Evolutionary conservation across 2,113 vertebrate genomes (phyloP).

Genomic region (Onychostoma macrolepis): DNA sequence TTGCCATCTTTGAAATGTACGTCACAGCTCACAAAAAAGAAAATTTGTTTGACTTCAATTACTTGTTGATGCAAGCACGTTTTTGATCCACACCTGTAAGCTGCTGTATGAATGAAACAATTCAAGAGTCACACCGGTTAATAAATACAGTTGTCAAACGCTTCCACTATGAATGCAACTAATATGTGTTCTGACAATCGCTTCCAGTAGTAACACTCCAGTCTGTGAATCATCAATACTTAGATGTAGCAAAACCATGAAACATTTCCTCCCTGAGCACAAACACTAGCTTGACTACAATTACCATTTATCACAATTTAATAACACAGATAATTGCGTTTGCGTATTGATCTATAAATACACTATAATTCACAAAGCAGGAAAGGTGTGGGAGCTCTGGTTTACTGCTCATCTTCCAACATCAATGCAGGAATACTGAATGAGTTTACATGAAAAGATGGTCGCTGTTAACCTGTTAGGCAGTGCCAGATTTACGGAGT

Average conservation of each 20-base stretch:
- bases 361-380: constrained; percentile 64
- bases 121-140: neutral
- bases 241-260: constrained; percentile 10
- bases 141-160: neutral
- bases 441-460: constrained; percentile 70
- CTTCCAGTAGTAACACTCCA: neutral
- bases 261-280: constrained; percentile 41
- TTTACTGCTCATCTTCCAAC: constrained; percentile 72
- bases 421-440: constrained; percentile 70
- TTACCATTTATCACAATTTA: constrained; percentile 58
- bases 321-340: constrained; percentile 54
- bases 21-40: neutral
- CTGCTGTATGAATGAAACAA: neutral
- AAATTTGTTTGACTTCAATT: neutral
- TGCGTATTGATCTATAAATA: constrained; percentile 66
- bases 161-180: neutral
- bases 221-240: constrained; percentile 13
- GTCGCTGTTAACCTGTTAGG: constrained; percentile 74
- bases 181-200: neutral
- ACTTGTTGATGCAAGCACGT: neutral
- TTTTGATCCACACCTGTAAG: neutral
- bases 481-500: constrained; percentile 75
- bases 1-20: neutral
- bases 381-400: constrained; percentile 70
- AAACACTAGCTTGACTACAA: constrained; percentile 52